Evolutionary conservation across 2,797 vertebrate genomes (phyloP).

Genomic region (Spinibarbus caldwelli): DNA sequence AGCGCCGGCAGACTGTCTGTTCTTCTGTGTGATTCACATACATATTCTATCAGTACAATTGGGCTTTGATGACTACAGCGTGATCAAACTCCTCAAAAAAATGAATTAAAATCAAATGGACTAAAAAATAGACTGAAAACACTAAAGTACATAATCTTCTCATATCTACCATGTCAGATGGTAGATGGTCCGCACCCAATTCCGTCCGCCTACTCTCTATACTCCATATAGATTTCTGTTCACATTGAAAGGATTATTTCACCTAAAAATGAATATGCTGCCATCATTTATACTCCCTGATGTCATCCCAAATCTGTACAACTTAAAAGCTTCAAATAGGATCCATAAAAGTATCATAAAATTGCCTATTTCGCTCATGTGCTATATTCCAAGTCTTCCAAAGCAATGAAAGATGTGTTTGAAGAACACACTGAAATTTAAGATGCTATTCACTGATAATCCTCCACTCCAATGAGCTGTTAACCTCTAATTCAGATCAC

Average conservation of each 20-base stretch:
- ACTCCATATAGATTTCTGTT: not conserved
- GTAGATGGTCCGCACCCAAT: not conserved
- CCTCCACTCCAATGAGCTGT: not conserved
- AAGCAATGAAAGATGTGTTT: not conserved
- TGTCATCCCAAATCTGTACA: not conserved
- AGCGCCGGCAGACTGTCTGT: constrained; percentile 6
- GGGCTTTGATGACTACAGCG: constrained; percentile 6
- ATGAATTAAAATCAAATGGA: not conserved
- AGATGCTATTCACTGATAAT: not conserved
- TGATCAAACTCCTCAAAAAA: constrained; percentile 24
- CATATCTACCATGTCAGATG: constrained; percentile 10
- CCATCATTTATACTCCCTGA: not conserved
- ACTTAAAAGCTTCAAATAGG: not conserved
- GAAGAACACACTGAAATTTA: not conserved
- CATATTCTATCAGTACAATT: constrained; percentile 28
- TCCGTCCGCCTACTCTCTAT: not conserved
- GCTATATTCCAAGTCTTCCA: not conserved
- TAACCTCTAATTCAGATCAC: not conserved
- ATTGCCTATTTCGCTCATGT: not conserved
- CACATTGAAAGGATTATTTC: not conserved
- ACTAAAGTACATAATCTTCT: not conserved
- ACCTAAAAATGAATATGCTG: not conserved
- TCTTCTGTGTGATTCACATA: constrained; percentile 14
- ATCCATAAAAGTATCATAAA: not conserved
- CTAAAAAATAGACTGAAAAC: not conserved